Percentiles rank a stretch among this genome's conserved stretches.
Evolutionary conservation across 2,113 vertebrate species (phyloP).

Genomic region (Nipponia nippon): DNA sequence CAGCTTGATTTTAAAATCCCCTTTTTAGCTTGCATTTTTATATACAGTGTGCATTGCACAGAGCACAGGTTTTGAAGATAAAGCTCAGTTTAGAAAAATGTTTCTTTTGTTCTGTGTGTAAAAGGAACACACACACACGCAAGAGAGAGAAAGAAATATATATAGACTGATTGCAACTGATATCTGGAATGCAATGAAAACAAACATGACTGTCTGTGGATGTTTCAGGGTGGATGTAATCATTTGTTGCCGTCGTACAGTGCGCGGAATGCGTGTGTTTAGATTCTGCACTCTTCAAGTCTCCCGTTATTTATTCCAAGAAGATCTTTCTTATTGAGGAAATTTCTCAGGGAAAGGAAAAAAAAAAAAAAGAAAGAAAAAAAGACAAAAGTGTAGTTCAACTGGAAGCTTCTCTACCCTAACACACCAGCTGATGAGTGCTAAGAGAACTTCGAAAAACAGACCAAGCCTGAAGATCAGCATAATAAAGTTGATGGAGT

Average conservation of each 20-base stretch:
- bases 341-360: not conserved
- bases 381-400: not conserved
- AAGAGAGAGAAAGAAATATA: not conserved
- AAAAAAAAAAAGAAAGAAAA: not conserved
- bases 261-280: not conserved
- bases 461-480: constrained; percentile 5
- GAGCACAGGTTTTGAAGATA: not conserved
- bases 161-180: not conserved
- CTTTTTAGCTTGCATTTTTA: not conserved
- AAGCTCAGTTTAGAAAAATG: not conserved
- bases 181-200: constrained; percentile 45
- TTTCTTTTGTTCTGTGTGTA: not conserved
- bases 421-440: constrained; percentile 4
- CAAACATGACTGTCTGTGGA: not conserved
- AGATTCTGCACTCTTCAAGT: not conserved
- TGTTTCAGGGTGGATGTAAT: constrained; percentile 13
- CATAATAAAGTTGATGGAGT: not conserved
- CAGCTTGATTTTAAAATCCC: not conserved
- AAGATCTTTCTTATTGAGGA: not conserved
- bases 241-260: not conserved
- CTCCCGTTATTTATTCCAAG: not conserved
- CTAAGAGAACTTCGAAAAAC: constrained; percentile 32
- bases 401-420: not conserved
- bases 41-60: accelerated
- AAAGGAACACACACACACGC: not conserved